These are phyloP conservation scores for Neosilurus mollespiculum DNA, from an alignment of 2,797 vertebrate genomes.

Conservation along the genomic window DNA sequence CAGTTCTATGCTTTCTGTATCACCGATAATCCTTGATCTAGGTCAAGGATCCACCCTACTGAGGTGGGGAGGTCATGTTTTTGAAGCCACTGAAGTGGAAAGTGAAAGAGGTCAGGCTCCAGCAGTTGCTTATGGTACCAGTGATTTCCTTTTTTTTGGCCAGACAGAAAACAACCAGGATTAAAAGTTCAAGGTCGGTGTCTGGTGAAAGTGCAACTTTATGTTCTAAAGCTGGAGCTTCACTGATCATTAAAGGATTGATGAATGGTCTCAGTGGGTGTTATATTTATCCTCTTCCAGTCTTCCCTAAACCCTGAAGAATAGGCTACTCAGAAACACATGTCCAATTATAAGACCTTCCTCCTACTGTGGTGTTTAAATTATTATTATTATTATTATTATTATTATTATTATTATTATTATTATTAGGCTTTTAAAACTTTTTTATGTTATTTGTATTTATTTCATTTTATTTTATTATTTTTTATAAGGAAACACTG, in stretches of 20 bases:
- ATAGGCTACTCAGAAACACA: slow-evolving; percentile 22
- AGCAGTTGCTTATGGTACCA: slow-evolving; percentile 39
- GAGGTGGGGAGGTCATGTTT: slow-evolving; percentile 34
- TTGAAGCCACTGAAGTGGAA: slow-evolving; percentile 48
- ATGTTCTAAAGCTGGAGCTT: slow-evolving; percentile 28
- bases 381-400: too few species aligned
- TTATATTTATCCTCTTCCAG: slow-evolving; percentile 31
- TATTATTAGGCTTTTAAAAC: too few species aligned
- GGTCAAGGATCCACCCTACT: slow-evolving; percentile 21
- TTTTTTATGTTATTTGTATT: too few species aligned
- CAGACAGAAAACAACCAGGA: slow-evolving; percentile 43
- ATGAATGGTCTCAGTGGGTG: slow-evolving; percentile 35
- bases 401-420: too few species aligned
- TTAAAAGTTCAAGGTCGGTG: slow-evolving; percentile 51
- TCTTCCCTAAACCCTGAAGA: slow-evolving; percentile 12
- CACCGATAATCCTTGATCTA: slow-evolving; percentile 7
- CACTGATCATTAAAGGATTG: slow-evolving; percentile 35
- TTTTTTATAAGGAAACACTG: background rate
- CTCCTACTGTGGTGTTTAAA: background rate
- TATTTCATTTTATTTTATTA: background rate
- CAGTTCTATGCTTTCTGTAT: slow-evolving; percentile 27
- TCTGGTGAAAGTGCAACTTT: slow-evolving; percentile 28
- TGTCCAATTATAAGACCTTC: background rate
- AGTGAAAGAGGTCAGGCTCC: slow-evolving; percentile 34
- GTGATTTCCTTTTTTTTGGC: slow-evolving; percentile 25